Conservation (phyloP, 2,113 vertebrate species). For the Sander lucioperca region DNA sequence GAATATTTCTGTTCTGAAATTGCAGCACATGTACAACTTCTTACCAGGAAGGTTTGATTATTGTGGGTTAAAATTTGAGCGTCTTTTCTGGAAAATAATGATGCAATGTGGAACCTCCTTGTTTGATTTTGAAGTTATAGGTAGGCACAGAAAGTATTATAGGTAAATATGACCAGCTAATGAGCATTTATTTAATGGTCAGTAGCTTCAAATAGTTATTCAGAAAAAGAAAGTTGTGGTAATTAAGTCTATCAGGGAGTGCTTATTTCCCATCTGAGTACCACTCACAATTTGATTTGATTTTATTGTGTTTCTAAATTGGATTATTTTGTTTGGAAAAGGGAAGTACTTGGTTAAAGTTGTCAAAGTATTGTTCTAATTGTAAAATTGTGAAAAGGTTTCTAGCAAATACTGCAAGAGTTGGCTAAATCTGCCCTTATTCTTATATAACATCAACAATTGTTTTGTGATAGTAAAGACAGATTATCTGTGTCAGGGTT, state of each 20-base stretch:
- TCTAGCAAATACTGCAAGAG: background rate
- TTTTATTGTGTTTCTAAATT: background rate
- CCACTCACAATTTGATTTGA: background rate
- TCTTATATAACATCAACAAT: background rate
- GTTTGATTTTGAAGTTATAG: background rate
- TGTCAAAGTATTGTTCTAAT: background rate
- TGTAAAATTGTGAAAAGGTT: background rate
- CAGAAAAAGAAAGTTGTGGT: background rate
- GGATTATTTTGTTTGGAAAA: background rate
- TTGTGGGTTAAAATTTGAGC: background rate
- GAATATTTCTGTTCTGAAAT: slow-evolving; percentile 48
- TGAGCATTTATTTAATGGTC: background rate
- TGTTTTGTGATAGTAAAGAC: background rate
- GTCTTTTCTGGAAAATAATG: background rate
- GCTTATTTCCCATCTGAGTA: background rate
- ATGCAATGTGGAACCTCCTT: background rate
- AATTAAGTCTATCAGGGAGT: background rate
- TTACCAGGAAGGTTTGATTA: background rate
- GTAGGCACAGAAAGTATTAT: no score
- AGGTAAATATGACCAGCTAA: background rate
- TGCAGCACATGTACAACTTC: slow-evolving; percentile 1
- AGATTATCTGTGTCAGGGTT: no score
- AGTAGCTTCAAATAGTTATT: background rate
- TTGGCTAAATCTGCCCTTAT: background rate
- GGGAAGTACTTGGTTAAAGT: background rate